These are phyloP conservation scores for Neodiprion pinetum DNA, from an alignment of 1,140 invertebrate genomes.

Conservation along the genomic window DNA sequence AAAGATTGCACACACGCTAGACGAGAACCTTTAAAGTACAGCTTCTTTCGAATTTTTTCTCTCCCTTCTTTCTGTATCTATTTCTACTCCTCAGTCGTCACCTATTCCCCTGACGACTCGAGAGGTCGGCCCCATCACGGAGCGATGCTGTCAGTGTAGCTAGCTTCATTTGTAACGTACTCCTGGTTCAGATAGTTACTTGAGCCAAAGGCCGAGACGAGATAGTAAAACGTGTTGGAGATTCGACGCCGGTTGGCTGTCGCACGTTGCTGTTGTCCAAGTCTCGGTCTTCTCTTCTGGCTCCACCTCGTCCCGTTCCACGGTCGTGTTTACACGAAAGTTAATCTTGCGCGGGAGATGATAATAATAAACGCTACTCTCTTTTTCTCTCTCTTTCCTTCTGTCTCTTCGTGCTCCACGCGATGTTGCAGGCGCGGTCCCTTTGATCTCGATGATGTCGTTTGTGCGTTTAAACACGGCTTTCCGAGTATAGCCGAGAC, in stretches of 20 bases:
- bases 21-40: no score
- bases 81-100: no score
- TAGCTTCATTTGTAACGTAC: constrained; percentile 24
- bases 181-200: constrained; percentile 26
- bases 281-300: no score
- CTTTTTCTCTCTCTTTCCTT: constrained; percentile 27
- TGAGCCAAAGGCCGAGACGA: constrained; percentile 16
- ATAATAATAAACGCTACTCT: constrained; percentile 49
- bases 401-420: constrained; percentile 17
- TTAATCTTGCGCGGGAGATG: constrained; percentile 41
- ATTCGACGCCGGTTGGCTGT: constrained; percentile 14
- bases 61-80: no score
- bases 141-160: no score
- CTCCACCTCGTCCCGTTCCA: constrained; percentile 10
- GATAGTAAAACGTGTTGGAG: constrained; percentile 24
- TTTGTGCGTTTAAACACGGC: constrained; percentile 57
- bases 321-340: constrained; percentile 41
- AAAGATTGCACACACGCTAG: no score
- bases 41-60: no score
- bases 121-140: no score
- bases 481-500: constrained; percentile 40
- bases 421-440: constrained; percentile 33
- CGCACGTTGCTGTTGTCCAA: constrained; percentile 8
- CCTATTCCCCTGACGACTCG: no score
- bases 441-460: constrained; percentile 56